Conservation (phyloP, 2,888 invertebrate genomes). For the Aspidiotus destructor region DNA sequence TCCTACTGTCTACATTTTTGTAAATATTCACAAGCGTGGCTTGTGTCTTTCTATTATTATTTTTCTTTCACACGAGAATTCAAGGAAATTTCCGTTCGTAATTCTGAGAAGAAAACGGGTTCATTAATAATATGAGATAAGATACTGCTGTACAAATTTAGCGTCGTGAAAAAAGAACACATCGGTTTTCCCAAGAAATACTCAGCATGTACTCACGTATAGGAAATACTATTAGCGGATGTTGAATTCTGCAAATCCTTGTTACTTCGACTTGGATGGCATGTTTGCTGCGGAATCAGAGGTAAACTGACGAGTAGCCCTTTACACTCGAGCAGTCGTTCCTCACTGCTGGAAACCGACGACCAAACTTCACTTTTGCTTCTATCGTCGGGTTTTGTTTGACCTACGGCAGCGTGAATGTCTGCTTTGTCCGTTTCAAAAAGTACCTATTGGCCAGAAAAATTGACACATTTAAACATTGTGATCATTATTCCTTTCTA, state of each 20-base stretch:
- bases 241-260: constrained; percentile 28
- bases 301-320: constrained; percentile 64
- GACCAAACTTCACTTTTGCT: constrained; percentile 73
- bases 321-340: constrained; percentile 61
- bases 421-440: constrained; percentile 38
- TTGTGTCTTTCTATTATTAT: no score
- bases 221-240: constrained; percentile 54
- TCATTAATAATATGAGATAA: no score
- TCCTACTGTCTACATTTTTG: no score
- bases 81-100: no score
- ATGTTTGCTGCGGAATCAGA: constrained; percentile 53
- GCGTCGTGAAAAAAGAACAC: not conserved
- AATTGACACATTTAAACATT: no score
- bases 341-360: constrained; percentile 70
- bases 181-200: no score
- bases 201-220: constrained; percentile 46
- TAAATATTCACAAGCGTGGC: no score
- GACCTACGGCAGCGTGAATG: constrained; percentile 44
- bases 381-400: constrained; percentile 52
- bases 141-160: no score
- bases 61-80: no score
- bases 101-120: no score
- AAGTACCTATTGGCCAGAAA: constrained; percentile 7
- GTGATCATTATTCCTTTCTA: no score
- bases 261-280: constrained; percentile 40